Evolutionary conservation across 2,888 invertebrate species (phyloP), one percentile per base, ranked within the genome.

Genomic region (Chloroclystis v-ata): DNA sequence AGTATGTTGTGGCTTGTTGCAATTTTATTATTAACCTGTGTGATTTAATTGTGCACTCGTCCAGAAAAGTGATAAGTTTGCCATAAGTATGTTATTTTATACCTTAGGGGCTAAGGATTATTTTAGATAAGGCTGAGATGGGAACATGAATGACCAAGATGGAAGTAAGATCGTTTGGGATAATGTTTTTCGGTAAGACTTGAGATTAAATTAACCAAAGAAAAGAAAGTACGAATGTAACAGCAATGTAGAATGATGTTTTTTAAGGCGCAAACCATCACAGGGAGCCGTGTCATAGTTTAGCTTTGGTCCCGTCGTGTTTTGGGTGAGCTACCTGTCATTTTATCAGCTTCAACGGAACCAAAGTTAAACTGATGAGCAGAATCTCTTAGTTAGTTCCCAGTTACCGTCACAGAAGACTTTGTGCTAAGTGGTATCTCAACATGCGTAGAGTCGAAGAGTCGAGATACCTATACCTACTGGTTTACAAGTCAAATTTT

Each of bases 61-160:
- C 57, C 54, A 60, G 60, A 52, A 51, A 58, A 60, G 60, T 63
- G 60, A 61, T 63, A 61, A 56, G 60, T 59, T 63, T 60, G 57
- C 59, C 52, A 63, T 64, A 60, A 61, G 57, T 59, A 57, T 58
- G 39, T 50, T 47, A 65, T 60, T 48, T 57, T 63, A 59, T 59
- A n/a, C n/a, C n/a, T n/a, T n/a, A n/a, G n/a, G n/a, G n/a, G n/a
- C 57, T 40, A 65, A 65, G 58, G 53, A 58, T 53, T 63, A 57
- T 56, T 81, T 79, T 80, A 69, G 71, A 69, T 75, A 73, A 73
- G 72, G 79, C 80, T 80, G 78, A 65, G 60, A 53, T 12, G 28
- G n/a, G n/a, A 40, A 43, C 41, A 37, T 41, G 43, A 47, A 45
- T 43, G 39, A 40, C 44, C 33, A 32, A 28, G 10, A 43, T 44